Percentiles rank a stretch among this genome's conserved stretches.
Evolutionary conservation across 2,797 vertebrate species (phyloP).

Genomic region (Crypturellus tataupa): DNA sequence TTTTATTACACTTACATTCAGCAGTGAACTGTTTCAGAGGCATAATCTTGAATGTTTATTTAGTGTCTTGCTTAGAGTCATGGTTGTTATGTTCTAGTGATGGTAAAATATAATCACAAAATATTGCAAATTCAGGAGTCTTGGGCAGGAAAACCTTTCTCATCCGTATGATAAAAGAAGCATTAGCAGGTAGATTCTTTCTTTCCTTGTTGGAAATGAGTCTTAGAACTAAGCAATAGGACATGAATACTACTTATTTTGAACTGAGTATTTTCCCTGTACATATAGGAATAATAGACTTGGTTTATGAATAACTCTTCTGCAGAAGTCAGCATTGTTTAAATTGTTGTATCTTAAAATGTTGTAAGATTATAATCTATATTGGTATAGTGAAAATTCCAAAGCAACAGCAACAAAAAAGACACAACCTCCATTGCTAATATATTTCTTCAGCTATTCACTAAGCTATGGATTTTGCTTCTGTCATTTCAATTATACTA

Average conservation of each 20-base stretch:
- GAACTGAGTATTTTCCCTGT: neutral
- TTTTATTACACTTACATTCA: slow-evolving; percentile 4
- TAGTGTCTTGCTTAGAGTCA: neutral
- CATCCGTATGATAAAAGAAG: neutral
- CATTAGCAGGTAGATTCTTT: neutral
- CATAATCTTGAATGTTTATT: neutral
- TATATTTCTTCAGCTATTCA: neutral
- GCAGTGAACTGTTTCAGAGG: neutral
- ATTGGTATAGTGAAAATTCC: neutral
- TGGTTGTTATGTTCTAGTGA: neutral
- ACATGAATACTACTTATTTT: neutral
- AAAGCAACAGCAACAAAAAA: neutral
- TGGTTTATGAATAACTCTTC: neutral
- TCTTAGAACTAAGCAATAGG: neutral
- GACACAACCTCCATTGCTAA: neutral
- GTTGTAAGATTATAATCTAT: neutral
- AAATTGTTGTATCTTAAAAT: neutral
- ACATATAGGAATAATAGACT: neutral
- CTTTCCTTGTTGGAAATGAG: neutral
- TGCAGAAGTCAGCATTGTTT: neutral
- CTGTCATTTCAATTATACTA: slow-evolving; percentile 1
- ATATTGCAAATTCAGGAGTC: neutral
- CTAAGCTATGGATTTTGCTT: neutral
- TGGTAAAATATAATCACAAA: neutral
- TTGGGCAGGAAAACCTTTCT: neutral